Conservation (phyloP, 2,797 vertebrate genomes). For the Mus minutoides region DNA sequence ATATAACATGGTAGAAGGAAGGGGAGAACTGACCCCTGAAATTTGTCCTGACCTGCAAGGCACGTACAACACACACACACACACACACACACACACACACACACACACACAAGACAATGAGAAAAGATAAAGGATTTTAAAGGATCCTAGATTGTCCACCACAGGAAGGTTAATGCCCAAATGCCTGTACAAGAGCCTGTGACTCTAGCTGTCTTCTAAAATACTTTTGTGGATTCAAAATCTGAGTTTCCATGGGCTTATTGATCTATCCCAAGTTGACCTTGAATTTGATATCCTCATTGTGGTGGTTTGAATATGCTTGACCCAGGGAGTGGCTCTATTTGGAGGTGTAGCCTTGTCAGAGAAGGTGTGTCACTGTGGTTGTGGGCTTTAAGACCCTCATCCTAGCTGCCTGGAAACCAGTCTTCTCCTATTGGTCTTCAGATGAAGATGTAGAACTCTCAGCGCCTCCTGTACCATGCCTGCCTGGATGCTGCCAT, state of each 20-base stretch:
- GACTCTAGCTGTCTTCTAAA: background rate
- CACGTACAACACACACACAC: background rate
- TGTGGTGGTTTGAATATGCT: background rate
- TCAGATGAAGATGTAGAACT: background rate
- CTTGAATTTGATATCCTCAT: background rate
- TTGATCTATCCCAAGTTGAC: background rate
- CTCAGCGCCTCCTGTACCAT: background rate
- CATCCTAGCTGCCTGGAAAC: background rate
- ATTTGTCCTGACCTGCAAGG: background rate
- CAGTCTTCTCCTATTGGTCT: background rate
- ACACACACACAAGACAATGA: too few species aligned
- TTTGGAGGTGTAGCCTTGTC: background rate
- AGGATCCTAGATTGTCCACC: background rate
- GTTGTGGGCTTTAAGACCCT: background rate
- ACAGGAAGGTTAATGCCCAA: background rate
- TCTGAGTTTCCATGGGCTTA: background rate
- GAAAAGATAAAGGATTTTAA: background rate
- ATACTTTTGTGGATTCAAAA: constrained; percentile 12
- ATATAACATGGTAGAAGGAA: background rate
- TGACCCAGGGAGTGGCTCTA: background rate
- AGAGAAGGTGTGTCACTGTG: background rate
- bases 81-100: background rate
- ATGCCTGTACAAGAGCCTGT: background rate
- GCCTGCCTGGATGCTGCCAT: background rate
- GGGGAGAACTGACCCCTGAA: background rate